Evolutionary conservation across 1,140 invertebrate genomes (phyloP).

Genomic region (Cotesia vestalis): DNA sequence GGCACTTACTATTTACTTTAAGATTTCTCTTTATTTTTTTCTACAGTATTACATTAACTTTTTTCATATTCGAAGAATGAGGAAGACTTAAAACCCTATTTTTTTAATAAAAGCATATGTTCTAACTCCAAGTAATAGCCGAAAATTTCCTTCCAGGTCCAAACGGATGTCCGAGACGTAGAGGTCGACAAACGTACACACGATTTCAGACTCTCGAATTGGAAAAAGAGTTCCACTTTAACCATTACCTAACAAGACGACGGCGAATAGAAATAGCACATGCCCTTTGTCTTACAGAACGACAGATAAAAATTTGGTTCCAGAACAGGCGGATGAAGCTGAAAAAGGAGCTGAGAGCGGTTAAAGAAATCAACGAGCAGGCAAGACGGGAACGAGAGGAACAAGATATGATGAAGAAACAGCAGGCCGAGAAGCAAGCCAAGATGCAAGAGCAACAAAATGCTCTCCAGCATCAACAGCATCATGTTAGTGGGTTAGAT

Average conservation of each 20-base stretch:
- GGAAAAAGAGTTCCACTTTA: conserved; percentile 99
- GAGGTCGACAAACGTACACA: conserved; percentile 96
- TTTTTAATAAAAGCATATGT: conserved; percentile 6
- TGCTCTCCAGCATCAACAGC: conserved; percentile 72
- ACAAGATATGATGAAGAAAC: conserved; percentile 89
- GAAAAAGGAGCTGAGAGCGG: conserved; percentile 93
- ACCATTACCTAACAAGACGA: conserved; percentile 94
- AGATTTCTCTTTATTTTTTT: conserved; percentile 18
- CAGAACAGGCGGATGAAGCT: conserved; percentile 98
- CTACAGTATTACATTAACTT: too few species aligned
- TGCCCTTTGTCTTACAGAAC: conserved; percentile 92
- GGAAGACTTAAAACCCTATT: conserved; percentile 13
- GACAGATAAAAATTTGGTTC: conserved; percentile 98
- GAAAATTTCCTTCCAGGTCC: conserved; percentile 79
- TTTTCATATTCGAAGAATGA: conserved; percentile 32
- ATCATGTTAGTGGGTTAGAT: conserved; percentile 72
- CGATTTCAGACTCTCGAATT: conserved; percentile 93
- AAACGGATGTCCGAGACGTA: conserved; percentile 91
- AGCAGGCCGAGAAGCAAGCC: conserved; percentile 85
- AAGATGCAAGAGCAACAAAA: conserved; percentile 71
- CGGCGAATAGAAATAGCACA: conserved; percentile 97
- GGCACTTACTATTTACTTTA: neutral
- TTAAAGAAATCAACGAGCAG: conserved; percentile 95
- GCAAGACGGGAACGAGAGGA: conserved; percentile 89
- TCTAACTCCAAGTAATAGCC: conserved; percentile 37